Evolutionary conservation across 2,797 vertebrate species (phyloP).

Genomic region (Sebastes itinus): DNA sequence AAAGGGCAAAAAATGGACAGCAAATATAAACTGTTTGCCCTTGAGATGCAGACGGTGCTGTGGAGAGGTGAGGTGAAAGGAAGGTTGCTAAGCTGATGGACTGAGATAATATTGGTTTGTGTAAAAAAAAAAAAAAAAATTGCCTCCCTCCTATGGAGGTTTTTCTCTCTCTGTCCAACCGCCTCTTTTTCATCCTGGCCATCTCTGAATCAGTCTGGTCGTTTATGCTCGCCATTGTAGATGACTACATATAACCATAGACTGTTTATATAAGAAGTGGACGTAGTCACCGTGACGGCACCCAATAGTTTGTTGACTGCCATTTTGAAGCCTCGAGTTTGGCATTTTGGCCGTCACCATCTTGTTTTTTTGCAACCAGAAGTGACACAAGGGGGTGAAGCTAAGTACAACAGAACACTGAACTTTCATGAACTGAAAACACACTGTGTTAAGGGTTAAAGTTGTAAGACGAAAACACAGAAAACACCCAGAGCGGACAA

Average conservation of each 20-base stretch:
- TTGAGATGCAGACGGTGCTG: conserved; percentile 59
- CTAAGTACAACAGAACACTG: no score
- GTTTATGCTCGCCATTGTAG: neutral
- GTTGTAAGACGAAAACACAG: no score
- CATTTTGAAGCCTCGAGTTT: no score
- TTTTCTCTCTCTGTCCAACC: neutral
- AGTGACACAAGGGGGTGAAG: no score
- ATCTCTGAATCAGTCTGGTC: neutral
- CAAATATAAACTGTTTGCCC: conserved; percentile 68
- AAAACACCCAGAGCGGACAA: no score
- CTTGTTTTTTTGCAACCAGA: no score
- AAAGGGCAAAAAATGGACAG: conserved; percentile 85
- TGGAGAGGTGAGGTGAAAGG: conserved; percentile 40
- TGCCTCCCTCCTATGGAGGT: neutral
- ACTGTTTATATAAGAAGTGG: no score
- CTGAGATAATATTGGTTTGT: conserved; percentile 59
- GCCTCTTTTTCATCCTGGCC: neutral
- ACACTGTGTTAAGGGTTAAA: no score
- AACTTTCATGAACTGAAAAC: no score
- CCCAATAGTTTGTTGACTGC: no score
- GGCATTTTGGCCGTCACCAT: no score
- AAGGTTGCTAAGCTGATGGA: conserved; percentile 49
- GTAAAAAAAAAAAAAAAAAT: neutral
- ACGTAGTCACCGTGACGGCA: no score
- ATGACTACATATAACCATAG: neutral